Base-by-base conservation (phyloP, 2,888 invertebrate species). In the Craniophora ligustri region DNA sequence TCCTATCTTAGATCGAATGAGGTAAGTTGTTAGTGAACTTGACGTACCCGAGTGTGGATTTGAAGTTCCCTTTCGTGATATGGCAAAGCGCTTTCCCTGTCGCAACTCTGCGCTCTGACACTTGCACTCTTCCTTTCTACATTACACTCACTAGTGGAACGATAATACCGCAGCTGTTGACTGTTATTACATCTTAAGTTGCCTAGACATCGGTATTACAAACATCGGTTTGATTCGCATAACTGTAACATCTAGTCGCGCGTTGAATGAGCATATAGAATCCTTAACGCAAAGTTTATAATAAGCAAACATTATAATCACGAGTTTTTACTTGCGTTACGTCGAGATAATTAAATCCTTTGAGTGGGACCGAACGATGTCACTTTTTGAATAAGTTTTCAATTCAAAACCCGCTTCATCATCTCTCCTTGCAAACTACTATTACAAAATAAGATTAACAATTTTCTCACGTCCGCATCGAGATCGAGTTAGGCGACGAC, bases 41-140 rank as follows among this genome's bases (percentile, higher is more conserved):
- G 81, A 86, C 78, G 79, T 77, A 75, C 73, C 72, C 72, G 78
- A 78, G 80, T 85, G 85, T 82, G 82, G 82, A 87, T 87, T 84
- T 84, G 81, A 89, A 88, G 86, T 91, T 91, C 87, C 89, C 91
- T 91, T 91, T 91, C 90, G 85, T 84, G 86, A 86, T 89, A 85
- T 87, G 82, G 86, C 85, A 68, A 82, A 77, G 73, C 84, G 89
- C 91, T 92, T 92, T 92, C 92, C 85, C 92, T 85, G 85, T 87
- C 87, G 88, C 85, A 82, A 81, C 86, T 86, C 76, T 82, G 82
- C 78, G 85, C 86, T 85, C 86, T 86, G 88, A 86, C 88, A 88
- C 82, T 84, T 86, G 82, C 86, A 92, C 92, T 93, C 90, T 93
- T 92, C 92, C 92, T 93, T 93, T 93, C 92, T 86, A 88, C 82